Evolutionary conservation across 2,113 vertebrate species (phyloP), one percentile per base, ranked within the genome.

Genomic region (Camarhynchus parvulus): DNA sequence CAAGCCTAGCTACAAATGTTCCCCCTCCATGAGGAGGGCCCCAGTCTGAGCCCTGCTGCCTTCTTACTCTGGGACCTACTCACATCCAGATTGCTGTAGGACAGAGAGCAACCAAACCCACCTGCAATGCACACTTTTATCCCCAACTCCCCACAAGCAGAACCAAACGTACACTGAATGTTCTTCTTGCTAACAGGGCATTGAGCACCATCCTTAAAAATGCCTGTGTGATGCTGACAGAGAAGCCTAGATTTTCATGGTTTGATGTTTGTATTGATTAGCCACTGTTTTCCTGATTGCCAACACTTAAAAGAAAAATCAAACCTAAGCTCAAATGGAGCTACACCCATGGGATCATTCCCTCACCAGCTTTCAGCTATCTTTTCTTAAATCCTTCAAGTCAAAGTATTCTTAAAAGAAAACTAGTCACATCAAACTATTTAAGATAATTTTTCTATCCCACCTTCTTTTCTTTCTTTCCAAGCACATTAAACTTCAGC

Each of bases 71-170:
- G 8, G 58, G 63, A 70, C 35, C 13, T 19, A 17, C 25, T 62
- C 5, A 1, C 33, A 72, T 13, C 39, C 44, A 49, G 19, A 58
- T 0, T 59, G 37, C 67, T 44, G 30, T 0, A 2, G 50, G 72
- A 81, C 13, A 64, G 25, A 59, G 24, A 44, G 62, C 0, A 0
- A 83, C 35, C 75, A 86, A 83, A 66, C n/a, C 52, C 44, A 52
- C 20, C 59, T 69, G 47, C 53, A 88, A n/a, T 0, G 3, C 0
- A 5, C 52, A 31, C 35, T 66, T 30, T 9, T 27, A 39, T 28
- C 52, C 70, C 30, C 87, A 94, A 14, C 30, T 77, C 22, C 19
- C 35, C 31, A 19, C 10, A 28, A 52, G 18, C 47, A 66, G 78
- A 84, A 35, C 27, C 59, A 73, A 70, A 62, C 19, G 11, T 2